phyloP scores from a whole-genome alignment of 2,888 invertebrate species.

The Dichetophora obliterata region DNA sequence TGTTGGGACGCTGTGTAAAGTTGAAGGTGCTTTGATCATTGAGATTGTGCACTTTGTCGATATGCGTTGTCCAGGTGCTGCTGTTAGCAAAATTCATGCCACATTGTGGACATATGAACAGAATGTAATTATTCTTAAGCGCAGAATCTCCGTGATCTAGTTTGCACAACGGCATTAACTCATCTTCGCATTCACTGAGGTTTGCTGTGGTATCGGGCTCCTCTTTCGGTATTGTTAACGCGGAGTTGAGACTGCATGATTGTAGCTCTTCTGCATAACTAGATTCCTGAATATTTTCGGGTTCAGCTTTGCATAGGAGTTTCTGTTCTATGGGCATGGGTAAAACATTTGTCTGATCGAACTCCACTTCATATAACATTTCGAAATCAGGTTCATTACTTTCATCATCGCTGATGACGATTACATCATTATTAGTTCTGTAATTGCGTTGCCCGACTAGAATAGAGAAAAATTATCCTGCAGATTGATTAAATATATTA shows the following conservation, averaged over 20 bases:
- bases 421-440: not conserved
- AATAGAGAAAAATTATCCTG: not conserved
- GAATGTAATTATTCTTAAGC: conserved; percentile 35
- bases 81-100: conserved; percentile 29
- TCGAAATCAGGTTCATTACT: conserved; percentile 38
- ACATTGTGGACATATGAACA: conserved; percentile 43
- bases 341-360: conserved; percentile 25
- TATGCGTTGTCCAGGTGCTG: conserved; percentile 33
- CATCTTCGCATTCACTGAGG: conserved; percentile 42
- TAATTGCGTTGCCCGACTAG: not conserved
- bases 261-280: not conserved
- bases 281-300: conserved; percentile 4
- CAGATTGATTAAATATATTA: not conserved
- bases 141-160: conserved; percentile 29
- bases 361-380: conserved; percentile 41
- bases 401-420: conserved; percentile 35
- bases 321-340: conserved; percentile 42
- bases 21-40: conserved; percentile 37
- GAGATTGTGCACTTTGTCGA: conserved; percentile 34
- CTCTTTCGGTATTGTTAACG: not conserved
- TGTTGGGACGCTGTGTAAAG: conserved; percentile 40
- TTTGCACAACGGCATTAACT: conserved; percentile 38
- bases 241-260: not conserved
- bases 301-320: conserved; percentile 36
- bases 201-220: not conserved